Conservation (phyloP, 2,113 vertebrate genomes). For the Rhipidura dahli region DNA sequence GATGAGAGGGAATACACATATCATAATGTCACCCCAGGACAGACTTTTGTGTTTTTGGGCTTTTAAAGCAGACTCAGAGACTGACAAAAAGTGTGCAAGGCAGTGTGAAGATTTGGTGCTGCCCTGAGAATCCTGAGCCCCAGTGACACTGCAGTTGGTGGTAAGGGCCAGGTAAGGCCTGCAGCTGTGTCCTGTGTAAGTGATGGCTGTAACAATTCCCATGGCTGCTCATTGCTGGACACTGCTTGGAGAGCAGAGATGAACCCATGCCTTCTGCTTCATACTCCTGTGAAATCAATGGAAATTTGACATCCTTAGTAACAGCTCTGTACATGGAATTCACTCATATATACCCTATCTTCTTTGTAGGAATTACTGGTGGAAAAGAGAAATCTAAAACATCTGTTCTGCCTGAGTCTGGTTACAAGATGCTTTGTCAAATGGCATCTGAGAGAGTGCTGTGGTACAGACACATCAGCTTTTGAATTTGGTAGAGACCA, state of each 20-base stretch:
- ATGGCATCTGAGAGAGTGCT: neutral
- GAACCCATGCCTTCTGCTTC: neutral
- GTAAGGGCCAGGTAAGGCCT: neutral
- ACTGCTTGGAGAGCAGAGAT: accelerated
- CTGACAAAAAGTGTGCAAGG: neutral
- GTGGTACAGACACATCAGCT: neutral
- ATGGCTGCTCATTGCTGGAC: neutral
- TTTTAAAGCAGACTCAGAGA: neutral
- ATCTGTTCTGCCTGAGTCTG: neutral
- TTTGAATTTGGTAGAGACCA: neutral
- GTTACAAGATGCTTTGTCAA: neutral
- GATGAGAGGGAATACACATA: too few relatives aligned
- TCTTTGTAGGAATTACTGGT: neutral
- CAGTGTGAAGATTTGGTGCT: neutral
- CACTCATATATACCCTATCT: neutral
- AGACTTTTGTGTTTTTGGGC: neutral
- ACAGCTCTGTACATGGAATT: neutral
- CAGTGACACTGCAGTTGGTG: neutral
- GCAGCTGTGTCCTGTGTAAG: neutral
- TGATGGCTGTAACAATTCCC: neutral
- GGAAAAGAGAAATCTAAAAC: neutral
- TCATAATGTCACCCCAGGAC: too few relatives aligned
- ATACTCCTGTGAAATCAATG: neutral
- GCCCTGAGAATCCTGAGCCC: neutral
- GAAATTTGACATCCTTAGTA: neutral